phyloP scores from a whole-genome alignment of 2,797 vertebrate genomes.

The Rhabdophis nuchalis region DNA sequence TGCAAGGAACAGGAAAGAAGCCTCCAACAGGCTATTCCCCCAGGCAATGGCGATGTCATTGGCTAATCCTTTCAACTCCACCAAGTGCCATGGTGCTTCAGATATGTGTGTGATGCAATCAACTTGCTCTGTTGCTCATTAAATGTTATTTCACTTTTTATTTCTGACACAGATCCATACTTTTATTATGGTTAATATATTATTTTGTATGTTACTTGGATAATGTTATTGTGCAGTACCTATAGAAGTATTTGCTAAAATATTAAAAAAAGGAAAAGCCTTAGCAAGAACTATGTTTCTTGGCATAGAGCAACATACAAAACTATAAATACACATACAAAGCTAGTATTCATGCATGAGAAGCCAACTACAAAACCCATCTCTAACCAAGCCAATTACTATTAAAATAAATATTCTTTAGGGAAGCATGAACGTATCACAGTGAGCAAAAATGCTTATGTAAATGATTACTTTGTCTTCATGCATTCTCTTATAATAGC shows the following conservation, averaged over 20 bases:
- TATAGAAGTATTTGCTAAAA: neutral
- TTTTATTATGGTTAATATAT: neutral
- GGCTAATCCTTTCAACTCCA: neutral
- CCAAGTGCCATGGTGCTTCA: neutral
- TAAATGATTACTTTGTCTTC: neutral
- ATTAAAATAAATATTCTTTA: neutral
- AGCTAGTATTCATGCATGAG: neutral
- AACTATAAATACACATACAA: neutral
- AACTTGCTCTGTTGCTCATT: neutral
- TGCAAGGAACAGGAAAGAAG: neutral
- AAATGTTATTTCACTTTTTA: neutral
- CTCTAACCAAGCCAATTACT: neutral
- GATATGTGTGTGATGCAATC: neutral
- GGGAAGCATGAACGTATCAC: neutral
- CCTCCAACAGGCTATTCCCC: neutral
- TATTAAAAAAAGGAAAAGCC: neutral
- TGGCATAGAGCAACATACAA: neutral
- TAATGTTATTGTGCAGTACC: neutral
- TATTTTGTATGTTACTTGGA: neutral
- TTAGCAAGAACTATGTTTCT: neutral
- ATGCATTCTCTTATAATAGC: neutral
- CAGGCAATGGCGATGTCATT: neutral
- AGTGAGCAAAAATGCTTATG: neutral
- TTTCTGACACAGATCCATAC: no score
- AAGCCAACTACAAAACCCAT: neutral